Evolutionary conservation across 2,888 invertebrate species (phyloP).

Genomic region (Acrobasis repandana): DNA sequence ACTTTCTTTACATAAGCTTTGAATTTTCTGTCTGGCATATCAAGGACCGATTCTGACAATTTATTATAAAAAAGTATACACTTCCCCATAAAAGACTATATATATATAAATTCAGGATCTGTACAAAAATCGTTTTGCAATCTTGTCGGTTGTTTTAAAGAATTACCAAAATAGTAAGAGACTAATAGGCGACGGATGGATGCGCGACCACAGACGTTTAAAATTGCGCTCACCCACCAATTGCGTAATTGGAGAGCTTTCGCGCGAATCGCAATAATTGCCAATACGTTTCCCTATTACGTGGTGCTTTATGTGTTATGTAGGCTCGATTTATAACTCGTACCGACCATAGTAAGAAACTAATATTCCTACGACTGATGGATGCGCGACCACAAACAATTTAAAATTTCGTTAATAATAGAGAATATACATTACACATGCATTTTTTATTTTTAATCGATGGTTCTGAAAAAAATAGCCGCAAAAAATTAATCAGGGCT

Average conservation of each 20-base stretch:
- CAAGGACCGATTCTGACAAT: no score
- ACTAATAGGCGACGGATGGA: slow-evolving; percentile 54
- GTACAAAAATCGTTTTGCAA: not conserved
- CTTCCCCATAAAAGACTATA: no score
- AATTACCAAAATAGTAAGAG: slow-evolving; percentile 20
- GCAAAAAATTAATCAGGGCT: no score
- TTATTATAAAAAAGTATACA: no score
- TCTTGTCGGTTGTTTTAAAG: slow-evolving; percentile 3
- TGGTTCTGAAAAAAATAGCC: no score
- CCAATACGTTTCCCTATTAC: slow-evolving; percentile 17
- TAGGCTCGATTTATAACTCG: not conserved
- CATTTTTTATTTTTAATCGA: no score
- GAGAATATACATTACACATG: no score
- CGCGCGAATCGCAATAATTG: slow-evolving; percentile 23
- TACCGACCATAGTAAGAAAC: not conserved
- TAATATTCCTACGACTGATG: no score
- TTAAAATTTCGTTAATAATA: no score
- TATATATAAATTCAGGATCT: not conserved
- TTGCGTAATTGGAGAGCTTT: slow-evolving; percentile 32
- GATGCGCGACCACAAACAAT: no score
- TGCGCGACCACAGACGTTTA: slow-evolving; percentile 58
- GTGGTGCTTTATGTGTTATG: not conserved
- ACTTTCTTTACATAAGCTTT: no score
- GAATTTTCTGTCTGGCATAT: no score
- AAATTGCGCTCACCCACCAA: slow-evolving; percentile 54